phyloP scores from a whole-genome alignment of 2,797 vertebrate species.

The Alcedo quadribrachys region DNA sequence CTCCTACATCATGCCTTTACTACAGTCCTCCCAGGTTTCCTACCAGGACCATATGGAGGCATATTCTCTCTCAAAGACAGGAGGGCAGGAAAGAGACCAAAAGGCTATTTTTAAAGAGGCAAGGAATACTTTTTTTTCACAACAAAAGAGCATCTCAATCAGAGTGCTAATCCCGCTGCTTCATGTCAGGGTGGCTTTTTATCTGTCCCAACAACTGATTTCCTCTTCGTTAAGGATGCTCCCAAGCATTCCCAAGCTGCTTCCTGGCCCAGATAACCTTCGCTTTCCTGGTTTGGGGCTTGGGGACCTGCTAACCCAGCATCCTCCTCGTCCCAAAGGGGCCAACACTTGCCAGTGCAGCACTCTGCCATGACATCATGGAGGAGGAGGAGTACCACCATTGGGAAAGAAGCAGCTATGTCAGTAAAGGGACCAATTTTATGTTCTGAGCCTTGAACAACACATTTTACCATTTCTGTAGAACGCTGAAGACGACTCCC shows the following conservation, averaged over 20 bases:
- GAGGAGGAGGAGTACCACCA: neutral
- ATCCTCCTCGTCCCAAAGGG: neutral
- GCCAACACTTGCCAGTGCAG: neutral
- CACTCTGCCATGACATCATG: rapidly evolving
- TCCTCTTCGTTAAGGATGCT: slow-evolving; percentile 7
- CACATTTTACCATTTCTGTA: neutral
- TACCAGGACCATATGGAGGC: neutral
- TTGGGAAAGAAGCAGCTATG: neutral
- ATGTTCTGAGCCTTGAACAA: neutral
- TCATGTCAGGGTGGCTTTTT: neutral
- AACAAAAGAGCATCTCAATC: neutral
- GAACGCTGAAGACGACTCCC: neutral
- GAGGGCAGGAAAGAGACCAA: neutral
- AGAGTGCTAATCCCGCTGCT: neutral
- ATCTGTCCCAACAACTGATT: neutral
- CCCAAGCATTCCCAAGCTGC: neutral
- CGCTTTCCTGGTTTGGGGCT: neutral
- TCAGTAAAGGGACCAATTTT: neutral
- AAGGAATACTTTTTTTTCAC: neutral
- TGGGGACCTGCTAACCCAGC: neutral
- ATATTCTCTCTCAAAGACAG: neutral
- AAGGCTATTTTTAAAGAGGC: neutral
- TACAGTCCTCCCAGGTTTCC: rapidly evolving
- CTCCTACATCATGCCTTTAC: neutral
- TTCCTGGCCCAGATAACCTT: neutral